phyloP scores from a whole-genome alignment of 2,797 vertebrate species.

The Martes flavigula region DNA sequence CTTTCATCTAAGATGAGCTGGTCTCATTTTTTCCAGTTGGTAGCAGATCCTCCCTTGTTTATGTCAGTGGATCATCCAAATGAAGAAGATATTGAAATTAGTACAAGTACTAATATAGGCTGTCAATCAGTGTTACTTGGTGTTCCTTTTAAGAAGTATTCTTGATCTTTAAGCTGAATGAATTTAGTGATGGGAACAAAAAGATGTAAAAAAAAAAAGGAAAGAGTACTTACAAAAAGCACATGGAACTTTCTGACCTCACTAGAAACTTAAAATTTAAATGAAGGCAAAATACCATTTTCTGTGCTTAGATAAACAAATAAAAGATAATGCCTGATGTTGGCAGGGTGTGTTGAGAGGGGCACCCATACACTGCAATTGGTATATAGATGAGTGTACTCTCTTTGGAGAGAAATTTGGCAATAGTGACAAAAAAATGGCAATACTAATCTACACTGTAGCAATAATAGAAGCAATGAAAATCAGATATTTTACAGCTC shows the following conservation, averaged over 20 bases:
- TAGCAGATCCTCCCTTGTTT: neutral
- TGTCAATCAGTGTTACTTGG: neutral
- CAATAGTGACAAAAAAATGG: neutral
- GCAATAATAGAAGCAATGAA: neutral
- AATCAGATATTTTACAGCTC: neutral
- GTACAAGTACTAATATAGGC: neutral
- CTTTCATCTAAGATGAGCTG: neutral
- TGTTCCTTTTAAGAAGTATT: neutral
- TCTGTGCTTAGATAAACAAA: neutral
- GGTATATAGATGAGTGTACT: neutral
- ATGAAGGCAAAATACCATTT: neutral
- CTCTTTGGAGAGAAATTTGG: neutral
- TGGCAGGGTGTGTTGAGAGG: neutral
- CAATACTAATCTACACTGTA: neutral
- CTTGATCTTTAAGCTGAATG: neutral
- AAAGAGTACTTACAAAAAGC: neutral
- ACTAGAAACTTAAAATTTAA: neutral
- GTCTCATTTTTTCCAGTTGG: neutral
- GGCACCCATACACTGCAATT: neutral
- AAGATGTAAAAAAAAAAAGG: neutral
- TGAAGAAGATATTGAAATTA: neutral
- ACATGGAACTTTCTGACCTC: neutral
- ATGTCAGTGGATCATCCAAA: neutral
- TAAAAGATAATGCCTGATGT: neutral
- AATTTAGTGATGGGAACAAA: conserved; percentile 25